These are phyloP conservation scores for Amphipyra tragopoginis DNA, from an alignment of 2,888 invertebrate species.

Conservation along the genomic window DNA sequence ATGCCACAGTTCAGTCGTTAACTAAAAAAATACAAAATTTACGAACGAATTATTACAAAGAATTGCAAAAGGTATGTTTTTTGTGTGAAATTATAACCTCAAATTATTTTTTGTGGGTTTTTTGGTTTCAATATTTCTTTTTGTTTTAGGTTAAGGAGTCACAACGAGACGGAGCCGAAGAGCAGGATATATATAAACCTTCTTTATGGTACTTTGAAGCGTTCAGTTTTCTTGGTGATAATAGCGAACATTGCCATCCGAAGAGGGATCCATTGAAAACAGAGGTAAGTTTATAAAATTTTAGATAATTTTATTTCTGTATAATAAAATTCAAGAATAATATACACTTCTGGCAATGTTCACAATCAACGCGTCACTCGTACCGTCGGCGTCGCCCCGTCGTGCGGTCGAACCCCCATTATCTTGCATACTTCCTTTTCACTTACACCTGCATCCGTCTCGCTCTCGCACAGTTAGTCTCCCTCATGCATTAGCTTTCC, in stretches of 20 bases:
- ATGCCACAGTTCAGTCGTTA: conserved; percentile 1
- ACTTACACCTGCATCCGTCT: too few species aligned
- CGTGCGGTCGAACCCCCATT: too few species aligned
- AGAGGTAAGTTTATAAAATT: conserved; percentile 16
- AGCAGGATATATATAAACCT: conserved; percentile 14
- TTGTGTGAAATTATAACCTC: background rate
- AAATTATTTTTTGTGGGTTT: background rate
- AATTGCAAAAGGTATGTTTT: conserved; percentile 17
- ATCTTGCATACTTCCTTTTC: too few species aligned
- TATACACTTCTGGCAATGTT: too few species aligned
- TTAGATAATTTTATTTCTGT: background rate
- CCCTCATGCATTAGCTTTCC: too few species aligned
- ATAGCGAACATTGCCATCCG: conserved; percentile 6
- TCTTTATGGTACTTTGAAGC: conserved; percentile 28
- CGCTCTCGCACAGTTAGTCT: too few species aligned
- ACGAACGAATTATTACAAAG: conserved; percentile 24
- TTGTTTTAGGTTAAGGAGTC: conserved; percentile 14
- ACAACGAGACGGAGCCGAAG: background rate
- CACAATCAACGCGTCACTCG: background rate
- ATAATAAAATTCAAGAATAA: too few species aligned
- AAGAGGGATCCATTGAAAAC: conserved; percentile 17
- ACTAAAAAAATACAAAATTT: conserved; percentile 34
- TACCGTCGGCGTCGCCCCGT: too few species aligned
- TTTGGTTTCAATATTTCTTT: too few species aligned
- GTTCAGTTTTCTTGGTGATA: conserved; percentile 29